Percentiles rank a stretch among this genome's conserved stretches.
These are phyloP conservation scores for Salmo trutta DNA, from an alignment of 2,797 vertebrate genomes.

Conservation along the genomic window DNA sequence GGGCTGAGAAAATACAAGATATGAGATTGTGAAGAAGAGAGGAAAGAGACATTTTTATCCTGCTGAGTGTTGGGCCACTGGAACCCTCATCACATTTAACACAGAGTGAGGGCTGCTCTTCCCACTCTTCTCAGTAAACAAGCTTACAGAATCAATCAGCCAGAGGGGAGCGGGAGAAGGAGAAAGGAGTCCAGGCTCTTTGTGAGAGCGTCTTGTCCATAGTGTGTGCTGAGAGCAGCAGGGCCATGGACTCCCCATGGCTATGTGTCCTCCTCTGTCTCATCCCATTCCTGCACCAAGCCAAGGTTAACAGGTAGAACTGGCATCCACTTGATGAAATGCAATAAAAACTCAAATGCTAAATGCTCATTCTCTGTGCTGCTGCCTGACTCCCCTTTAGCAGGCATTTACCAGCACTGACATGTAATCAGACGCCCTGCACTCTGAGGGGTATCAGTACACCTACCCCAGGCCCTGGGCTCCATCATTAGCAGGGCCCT, in stretches of 20 bases:
- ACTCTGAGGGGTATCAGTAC: slow-evolving; percentile 1
- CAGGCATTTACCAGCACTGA: slow-evolving; percentile 58
- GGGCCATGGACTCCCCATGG: background rate
- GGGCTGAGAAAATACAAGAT: slow-evolving; percentile 7
- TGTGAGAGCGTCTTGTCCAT: background rate
- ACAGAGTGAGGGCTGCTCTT: slow-evolving; percentile 1
- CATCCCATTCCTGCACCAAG: slow-evolving; percentile 31
- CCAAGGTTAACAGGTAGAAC: slow-evolving; percentile 42
- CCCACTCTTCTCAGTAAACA: slow-evolving; percentile 32
- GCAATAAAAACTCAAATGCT: slow-evolving; percentile 33
- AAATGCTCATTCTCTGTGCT: slow-evolving; percentile 26
- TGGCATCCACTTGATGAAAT: slow-evolving; percentile 42
- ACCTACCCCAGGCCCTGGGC: background rate
- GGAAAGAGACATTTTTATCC: background rate
- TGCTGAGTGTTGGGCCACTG: background rate
- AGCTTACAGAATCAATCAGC: slow-evolving; percentile 40
- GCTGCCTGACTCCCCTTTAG: slow-evolving; percentile 33
- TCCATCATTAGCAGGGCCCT: slow-evolving; percentile 10
- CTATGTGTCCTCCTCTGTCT: slow-evolving; percentile 29
- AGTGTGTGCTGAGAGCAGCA: background rate
- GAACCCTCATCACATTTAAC: slow-evolving; percentile 17
- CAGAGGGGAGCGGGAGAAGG: slow-evolving; percentile 37
- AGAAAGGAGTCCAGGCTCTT: slow-evolving; percentile 10
- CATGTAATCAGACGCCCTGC: slow-evolving; percentile 60
- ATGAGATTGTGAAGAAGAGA: background rate